Base-by-base conservation (phyloP, 1,140 invertebrate genomes). In the Bombus vancouverensis region DNA sequence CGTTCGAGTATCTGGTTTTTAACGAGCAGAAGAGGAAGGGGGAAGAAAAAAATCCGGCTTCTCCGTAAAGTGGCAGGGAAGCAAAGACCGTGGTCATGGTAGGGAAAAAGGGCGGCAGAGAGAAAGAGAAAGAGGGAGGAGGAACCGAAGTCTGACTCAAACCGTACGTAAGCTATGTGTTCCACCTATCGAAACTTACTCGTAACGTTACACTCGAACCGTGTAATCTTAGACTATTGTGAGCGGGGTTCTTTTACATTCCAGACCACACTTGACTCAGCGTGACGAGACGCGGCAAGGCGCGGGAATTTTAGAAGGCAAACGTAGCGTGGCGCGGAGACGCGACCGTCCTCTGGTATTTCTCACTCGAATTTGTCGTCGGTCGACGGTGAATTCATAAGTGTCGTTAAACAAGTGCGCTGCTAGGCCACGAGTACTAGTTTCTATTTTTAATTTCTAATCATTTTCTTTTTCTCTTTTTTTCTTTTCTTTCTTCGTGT, bases 211-310 rank as follows among this genome's bases (percentile, higher is more conserved):
- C 86, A 87, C 81, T 85, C 70, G 13, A 68, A 77, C 42, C 83
- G 73, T 90, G 83, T 91, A 92, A 92, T 91, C 88, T 91, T 87
- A 86, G 87, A 91, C 85, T 72, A 90, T 89, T 79, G 89, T 86
- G n/a, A 53, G 13, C 3, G 44, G 66, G 76, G 86, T 91, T 88
- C 88, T 91, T 22, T 92, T 86, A 87, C 86, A 91, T 92, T 91
- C 91, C 91, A 86, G 88, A 80, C 89, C 72, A 83, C 88, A 85
- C 88, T 90, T 90, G 86, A 90, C 88, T 90, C 80, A 79, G 85
- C 81, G 81, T 83, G 86, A 77, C 47, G 81, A 77, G 68, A 62
- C 66, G 83, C 18, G 47, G 47, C 47, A 22, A 22, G 47, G 73
- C 44, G 80, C 74, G 85, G 86, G 85, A 82, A 81, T 82, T 90